Evolutionary conservation across 2,797 vertebrate species (phyloP).

Genomic region (Coregonus sp.): DNA sequence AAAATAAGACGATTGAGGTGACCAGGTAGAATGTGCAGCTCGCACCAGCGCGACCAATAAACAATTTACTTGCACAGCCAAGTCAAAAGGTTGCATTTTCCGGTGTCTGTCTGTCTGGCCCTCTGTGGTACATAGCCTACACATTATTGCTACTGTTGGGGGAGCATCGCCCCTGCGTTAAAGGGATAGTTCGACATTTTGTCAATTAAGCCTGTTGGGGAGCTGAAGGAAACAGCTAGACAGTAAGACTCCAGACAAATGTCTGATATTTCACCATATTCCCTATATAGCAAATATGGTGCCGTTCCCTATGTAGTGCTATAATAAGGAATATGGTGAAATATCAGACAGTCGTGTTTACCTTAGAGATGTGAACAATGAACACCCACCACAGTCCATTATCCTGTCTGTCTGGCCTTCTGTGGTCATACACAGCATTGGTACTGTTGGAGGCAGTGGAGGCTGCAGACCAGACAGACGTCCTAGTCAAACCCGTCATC

Average conservation of each 20-base stretch:
- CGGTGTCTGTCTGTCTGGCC: too few relatives aligned
- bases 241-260: background rate
- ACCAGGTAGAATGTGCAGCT: too few relatives aligned
- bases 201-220: background rate
- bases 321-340: background rate
- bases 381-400: conserved; percentile 54
- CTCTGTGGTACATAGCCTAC: too few relatives aligned
- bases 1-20: too few relatives aligned
- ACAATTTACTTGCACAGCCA: too few relatives aligned
- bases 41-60: too few relatives aligned
- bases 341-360: conserved; percentile 48
- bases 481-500: background rate
- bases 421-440: conserved; percentile 43
- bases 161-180: too few relatives aligned
- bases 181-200: too few relatives aligned
- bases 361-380: conserved; percentile 35
- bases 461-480: conserved; percentile 41
- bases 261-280: background rate
- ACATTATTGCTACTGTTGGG: background rate
- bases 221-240: background rate
- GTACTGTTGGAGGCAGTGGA: conserved; percentile 21
- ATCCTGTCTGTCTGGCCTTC: conserved; percentile 49
- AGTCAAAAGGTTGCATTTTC: too few relatives aligned
- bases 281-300: background rate
- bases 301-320: background rate